phyloP scores from a whole-genome alignment of 2,888 invertebrate species.

The Hymenopus coronatus region DNA sequence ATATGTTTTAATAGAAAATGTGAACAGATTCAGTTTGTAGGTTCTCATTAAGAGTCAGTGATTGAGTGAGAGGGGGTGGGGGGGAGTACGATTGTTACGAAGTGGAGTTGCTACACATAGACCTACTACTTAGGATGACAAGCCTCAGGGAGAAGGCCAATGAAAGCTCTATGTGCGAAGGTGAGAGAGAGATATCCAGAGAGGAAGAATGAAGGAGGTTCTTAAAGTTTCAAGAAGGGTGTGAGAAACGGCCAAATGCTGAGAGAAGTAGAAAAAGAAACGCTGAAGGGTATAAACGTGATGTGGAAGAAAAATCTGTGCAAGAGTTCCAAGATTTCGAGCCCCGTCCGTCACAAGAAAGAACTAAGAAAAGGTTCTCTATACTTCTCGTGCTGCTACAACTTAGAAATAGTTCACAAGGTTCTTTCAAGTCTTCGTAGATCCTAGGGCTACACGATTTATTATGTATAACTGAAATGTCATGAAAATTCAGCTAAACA shows the following conservation, averaged over 20 bases:
- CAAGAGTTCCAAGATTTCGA: neutral
- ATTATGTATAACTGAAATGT: too few species aligned
- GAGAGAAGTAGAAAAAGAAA: conserved; percentile 22
- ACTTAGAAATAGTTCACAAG: neutral
- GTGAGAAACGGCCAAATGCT: conserved; percentile 14
- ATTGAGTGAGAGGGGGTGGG: too few species aligned
- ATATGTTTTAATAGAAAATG: too few species aligned
- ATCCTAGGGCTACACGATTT: too few species aligned
- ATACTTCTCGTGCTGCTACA: neutral
- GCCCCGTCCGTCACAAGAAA: neutral
- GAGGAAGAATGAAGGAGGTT: neutral
- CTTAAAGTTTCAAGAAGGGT: conserved; percentile 1
- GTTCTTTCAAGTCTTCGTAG: too few species aligned
- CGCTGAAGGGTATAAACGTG: conserved; percentile 28
- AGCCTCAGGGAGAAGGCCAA: neutral
- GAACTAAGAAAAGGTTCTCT: neutral
- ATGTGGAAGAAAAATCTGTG: conserved; percentile 18
- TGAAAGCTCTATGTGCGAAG: neutral
- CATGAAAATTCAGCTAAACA: too few species aligned
- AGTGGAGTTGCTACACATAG: neutral
- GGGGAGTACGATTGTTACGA: neutral
- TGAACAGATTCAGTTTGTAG: too few species aligned
- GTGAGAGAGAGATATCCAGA: neutral
- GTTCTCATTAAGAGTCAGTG: too few species aligned
- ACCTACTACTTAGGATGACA: neutral